Evolutionary conservation across 2,888 invertebrate species (phyloP).

Genomic region (Antheraea assamensis): DNA sequence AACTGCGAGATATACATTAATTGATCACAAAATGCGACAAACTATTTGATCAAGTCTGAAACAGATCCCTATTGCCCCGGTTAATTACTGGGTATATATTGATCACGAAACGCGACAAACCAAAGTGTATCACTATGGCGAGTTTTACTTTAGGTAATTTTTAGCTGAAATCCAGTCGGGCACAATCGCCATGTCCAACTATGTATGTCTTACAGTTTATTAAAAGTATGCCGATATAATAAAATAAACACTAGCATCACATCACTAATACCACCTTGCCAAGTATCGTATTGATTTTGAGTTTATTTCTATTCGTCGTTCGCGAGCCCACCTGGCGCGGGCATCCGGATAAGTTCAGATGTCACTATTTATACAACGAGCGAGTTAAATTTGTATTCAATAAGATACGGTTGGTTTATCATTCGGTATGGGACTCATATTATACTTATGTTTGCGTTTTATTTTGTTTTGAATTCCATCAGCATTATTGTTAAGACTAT

Average conservation of each 20-base stretch:
- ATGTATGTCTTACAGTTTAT: too few species aligned
- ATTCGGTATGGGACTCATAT: constrained; percentile 7
- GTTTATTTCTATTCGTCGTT: constrained; percentile 62
- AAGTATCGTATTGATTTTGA: constrained; percentile 66
- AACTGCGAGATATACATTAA: too few species aligned
- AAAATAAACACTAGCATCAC: constrained; percentile 23
- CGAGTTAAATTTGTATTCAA: constrained; percentile 18
- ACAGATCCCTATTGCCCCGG: too few species aligned
- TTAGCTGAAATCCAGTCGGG: too few species aligned
- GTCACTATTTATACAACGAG: constrained; percentile 28
- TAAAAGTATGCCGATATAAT: constrained; percentile 30
- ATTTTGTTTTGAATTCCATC: not conserved
- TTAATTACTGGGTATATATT: too few species aligned
- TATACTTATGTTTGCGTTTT: not conserved
- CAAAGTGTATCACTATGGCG: too few species aligned
- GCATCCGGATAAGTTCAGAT: constrained; percentile 36
- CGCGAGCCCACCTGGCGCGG: constrained; percentile 49
- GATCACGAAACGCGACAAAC: too few species aligned
- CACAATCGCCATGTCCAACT: too few species aligned
- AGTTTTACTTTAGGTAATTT: too few species aligned
- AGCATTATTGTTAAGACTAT: not conserved
- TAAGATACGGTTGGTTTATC: constrained; percentile 33
- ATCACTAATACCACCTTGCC: constrained; percentile 50
- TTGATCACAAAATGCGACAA: too few species aligned
- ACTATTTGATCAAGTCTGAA: too few species aligned